Conservation (phyloP, 1,140 invertebrate genomes). For the Drosophila ercepeae region DNA sequence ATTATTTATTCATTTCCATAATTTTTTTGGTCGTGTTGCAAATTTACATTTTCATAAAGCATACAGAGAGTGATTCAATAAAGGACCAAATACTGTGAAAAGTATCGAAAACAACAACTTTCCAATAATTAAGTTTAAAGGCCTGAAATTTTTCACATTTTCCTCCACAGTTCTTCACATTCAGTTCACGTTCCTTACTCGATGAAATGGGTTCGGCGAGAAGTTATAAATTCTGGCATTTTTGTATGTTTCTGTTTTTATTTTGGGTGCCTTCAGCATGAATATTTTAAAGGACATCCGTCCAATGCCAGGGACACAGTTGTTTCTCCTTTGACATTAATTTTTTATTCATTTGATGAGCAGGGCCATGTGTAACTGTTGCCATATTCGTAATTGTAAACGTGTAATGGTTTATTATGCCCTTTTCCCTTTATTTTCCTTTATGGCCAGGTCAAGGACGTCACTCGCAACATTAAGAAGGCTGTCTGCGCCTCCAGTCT, state of each 20-base stretch:
- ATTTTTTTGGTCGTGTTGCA: background rate
- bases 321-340: slow-evolving; percentile 57
- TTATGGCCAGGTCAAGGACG: slow-evolving; percentile 85
- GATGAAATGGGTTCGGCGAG: slow-evolving; percentile 10
- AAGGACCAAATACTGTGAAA: background rate
- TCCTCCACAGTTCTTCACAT: background rate
- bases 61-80: background rate
- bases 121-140: background rate
- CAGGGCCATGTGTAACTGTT: slow-evolving; percentile 49
- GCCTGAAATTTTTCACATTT: background rate
- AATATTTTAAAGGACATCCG: slow-evolving; percentile 55
- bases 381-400: slow-evolving; percentile 46
- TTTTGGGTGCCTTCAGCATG: slow-evolving; percentile 27
- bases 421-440: slow-evolving; percentile 28
- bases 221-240: slow-evolving; percentile 20
- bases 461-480: slow-evolving; percentile 90
- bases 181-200: background rate
- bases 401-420: slow-evolving; percentile 59
- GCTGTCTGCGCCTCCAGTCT: slow-evolving; percentile 91
- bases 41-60: background rate
- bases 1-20: slow-evolving; percentile 11
- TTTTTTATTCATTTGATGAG: slow-evolving; percentile 72
- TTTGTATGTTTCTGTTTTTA: slow-evolving; percentile 14
- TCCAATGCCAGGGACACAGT: slow-evolving; percentile 26
- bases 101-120: background rate